These are phyloP conservation scores for Butorides virescens DNA, from an alignment of 2,113 vertebrate species.

Conservation along the genomic window DNA sequence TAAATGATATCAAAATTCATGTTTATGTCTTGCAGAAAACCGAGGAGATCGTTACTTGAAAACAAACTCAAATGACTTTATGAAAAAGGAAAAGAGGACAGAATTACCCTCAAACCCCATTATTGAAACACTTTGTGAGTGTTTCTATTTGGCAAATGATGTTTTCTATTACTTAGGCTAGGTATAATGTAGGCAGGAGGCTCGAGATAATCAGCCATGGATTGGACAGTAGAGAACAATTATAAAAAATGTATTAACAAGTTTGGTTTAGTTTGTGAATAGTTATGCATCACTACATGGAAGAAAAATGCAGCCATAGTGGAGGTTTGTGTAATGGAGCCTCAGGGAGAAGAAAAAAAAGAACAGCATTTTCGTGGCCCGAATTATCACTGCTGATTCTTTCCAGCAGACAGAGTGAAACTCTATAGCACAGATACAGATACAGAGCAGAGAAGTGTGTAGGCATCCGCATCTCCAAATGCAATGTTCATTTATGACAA, in stretches of 20 bases:
- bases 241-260: background rate
- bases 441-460: background rate
- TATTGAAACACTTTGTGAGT: background rate
- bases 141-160: background rate
- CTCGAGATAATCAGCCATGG: background rate
- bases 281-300: background rate
- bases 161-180: background rate
- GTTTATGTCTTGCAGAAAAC: background rate
- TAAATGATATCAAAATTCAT: background rate
- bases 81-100: background rate
- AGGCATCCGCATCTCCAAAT: background rate
- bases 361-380: background rate
- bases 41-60: background rate
- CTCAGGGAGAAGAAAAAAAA: background rate
- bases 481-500: background rate
- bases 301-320: fast-evolving
- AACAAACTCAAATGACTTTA: background rate
- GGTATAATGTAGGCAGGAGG: background rate
- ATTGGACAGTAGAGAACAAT: background rate
- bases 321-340: background rate
- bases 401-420: background rate
- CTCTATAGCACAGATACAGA: background rate
- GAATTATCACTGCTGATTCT: background rate
- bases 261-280: background rate
- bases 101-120: background rate